phyloP scores from a whole-genome alignment of 2,797 vertebrate genomes.

The Sebastes dallii region DNA sequence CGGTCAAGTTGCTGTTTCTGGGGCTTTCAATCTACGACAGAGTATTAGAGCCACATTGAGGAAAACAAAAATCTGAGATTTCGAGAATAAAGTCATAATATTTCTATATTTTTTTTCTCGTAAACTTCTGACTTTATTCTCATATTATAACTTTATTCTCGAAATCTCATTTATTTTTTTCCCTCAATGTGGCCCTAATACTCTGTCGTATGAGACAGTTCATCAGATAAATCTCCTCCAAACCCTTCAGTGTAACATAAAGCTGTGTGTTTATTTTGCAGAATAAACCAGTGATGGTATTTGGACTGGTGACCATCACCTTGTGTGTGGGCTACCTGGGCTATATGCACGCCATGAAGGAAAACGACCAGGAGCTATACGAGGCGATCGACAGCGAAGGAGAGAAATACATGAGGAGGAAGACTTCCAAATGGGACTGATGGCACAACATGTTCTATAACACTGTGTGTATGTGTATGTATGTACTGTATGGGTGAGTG shows the following conservation, averaged over 20 bases:
- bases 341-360: slow-evolving; percentile 89
- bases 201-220: neutral
- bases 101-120: too few species aligned
- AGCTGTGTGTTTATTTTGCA: slow-evolving; percentile 64
- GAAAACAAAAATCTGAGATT: too few species aligned
- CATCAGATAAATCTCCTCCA: neutral
- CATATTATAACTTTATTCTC: too few species aligned
- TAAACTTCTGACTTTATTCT: too few species aligned
- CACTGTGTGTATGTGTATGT: neutral
- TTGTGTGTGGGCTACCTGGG: slow-evolving; percentile 93
- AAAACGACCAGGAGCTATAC: slow-evolving; percentile 90
- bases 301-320: slow-evolving; percentile 88
- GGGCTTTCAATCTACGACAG: too few species aligned
- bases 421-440: slow-evolving; percentile 94
- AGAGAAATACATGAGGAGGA: slow-evolving; percentile 86
- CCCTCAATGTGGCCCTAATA: too few species aligned
- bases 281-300: slow-evolving; percentile 95
- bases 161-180: too few species aligned
- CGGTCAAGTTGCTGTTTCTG: too few species aligned
- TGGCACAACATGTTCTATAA: accelerated
- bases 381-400: slow-evolving; percentile 92
- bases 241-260: neutral
- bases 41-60: too few species aligned
- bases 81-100: too few species aligned
- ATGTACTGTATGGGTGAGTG: neutral